Evolutionary conservation across 1,140 invertebrate species (phyloP).

Genomic region (Anastatus disparis): DNA sequence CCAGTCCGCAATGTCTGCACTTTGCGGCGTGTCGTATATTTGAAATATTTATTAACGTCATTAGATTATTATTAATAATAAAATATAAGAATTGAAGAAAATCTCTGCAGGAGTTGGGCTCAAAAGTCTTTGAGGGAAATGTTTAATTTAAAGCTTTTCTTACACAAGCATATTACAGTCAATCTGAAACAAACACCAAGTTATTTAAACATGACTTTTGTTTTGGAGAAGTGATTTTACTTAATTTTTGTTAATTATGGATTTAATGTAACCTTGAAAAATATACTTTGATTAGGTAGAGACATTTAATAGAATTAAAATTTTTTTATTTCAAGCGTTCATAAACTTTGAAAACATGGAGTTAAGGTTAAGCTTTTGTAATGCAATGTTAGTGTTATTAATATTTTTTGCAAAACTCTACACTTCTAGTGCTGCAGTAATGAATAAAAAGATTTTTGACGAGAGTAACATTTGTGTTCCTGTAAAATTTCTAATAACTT

Average conservation of each 20-base stretch:
- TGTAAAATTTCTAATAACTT: conserved; percentile 7
- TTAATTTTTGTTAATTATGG: background rate
- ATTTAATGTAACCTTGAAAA: conserved; percentile 13
- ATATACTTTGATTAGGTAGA: too few relatives aligned
- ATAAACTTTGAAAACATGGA: background rate
- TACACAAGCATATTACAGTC: background rate
- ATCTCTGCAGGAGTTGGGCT: too few relatives aligned
- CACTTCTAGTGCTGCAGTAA: background rate
- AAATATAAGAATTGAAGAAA: too few relatives aligned
- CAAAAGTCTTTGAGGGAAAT: conserved; percentile 11
- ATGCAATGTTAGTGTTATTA: background rate
- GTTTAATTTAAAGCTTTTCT: background rate
- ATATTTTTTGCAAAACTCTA: background rate
- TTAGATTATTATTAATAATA: too few relatives aligned
- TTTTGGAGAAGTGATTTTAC: conserved; percentile 16
- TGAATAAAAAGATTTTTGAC: background rate
- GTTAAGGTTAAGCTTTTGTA: background rate
- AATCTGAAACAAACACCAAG: background rate
- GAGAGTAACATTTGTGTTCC: background rate
- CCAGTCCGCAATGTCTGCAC: too few relatives aligned
- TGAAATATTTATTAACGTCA: too few relatives aligned
- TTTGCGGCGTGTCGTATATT: too few relatives aligned
- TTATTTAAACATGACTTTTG: background rate
- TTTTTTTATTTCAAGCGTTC: background rate
- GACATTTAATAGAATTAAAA: too few relatives aligned